Evolutionary conservation across 2,888 invertebrate genomes (phyloP).

Genomic region (Polyploca ridens): DNA sequence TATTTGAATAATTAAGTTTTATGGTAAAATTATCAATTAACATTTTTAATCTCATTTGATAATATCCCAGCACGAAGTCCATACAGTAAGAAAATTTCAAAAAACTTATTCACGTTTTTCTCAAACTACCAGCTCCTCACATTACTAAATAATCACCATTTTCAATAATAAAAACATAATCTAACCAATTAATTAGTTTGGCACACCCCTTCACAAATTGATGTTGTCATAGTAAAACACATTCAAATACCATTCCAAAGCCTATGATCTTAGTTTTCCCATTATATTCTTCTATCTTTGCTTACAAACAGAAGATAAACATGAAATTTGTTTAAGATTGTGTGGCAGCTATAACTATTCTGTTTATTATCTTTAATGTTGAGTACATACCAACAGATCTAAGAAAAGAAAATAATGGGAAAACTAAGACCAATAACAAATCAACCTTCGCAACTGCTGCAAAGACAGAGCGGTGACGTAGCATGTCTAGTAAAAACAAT

Average conservation of each 20-base stretch:
- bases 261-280: conserved; percentile 11
- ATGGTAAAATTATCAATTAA: neutral
- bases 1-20: neutral
- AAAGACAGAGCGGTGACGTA: conserved; percentile 48
- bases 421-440: conserved; percentile 30
- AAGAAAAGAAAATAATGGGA: conserved; percentile 14
- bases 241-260: conserved; percentile 13
- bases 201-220: conserved; percentile 55
- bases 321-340: no score
- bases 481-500: conserved; percentile 41
- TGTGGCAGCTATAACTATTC: neutral
- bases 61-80: neutral
- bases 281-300: neutral
- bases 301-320: no score
- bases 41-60: neutral
- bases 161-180: conserved; percentile 36
- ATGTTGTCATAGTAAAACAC: conserved; percentile 57
- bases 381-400: neutral
- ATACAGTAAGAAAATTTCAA: neutral
- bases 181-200: conserved; percentile 49
- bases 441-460: conserved; percentile 39
- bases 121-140: conserved; percentile 37
- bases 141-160: conserved; percentile 41
- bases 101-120: neutral
- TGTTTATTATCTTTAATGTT: neutral